Evolutionary conservation across 2,797 vertebrate genomes (phyloP), one percentile per base, ranked within the genome.

Genomic region (Momotus momota): DNA sequence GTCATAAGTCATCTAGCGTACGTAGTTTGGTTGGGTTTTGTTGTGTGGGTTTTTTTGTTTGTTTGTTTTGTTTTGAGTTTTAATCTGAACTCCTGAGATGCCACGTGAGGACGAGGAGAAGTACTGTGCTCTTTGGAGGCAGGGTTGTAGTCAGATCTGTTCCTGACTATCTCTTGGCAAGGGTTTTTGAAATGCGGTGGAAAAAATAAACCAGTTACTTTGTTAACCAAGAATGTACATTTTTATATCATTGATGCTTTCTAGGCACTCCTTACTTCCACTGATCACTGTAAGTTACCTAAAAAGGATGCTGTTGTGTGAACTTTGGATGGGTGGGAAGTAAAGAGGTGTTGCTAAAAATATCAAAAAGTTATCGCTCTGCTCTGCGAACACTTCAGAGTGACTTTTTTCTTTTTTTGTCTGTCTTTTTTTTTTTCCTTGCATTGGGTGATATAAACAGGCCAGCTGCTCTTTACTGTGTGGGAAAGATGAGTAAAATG

Each of bases 261-360:
- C 52, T 86, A 91, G 33, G 38, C 49, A 46, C 16, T 83, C 0
- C 0, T 78, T 78, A 31, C 62, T 90, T 93, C 38, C 26, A 51
- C 71, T 91, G 31, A 52, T 65, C 18, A 14, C 51, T n/a, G 31
- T 48, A 72, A 94, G 13, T 55, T 64, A 12, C 73, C 70, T 84
- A 45, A 35, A 57, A 88, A 67, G 52, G 64, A 71, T 74, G 12
- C 31, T 79, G 41, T 67, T 1, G 2, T 23, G n/a, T 62, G 80
- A 84, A 75, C 45, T 75, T 88, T 45, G 22, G 41, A 78, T 85
- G 61, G 49, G 25, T 93, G 43, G 41, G 82, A 85, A 90, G n/a
- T 61, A n/a, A 92, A 91, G 69, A 78, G 57, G 33, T 91, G 35
- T 90, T 94, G 58, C 80, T 96, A 86, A 88, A 93, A 88, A 79